These are phyloP conservation scores for Brachynemurus nebulosus DNA, from an alignment of 2,888 invertebrate species.

Conservation along the genomic window DNA sequence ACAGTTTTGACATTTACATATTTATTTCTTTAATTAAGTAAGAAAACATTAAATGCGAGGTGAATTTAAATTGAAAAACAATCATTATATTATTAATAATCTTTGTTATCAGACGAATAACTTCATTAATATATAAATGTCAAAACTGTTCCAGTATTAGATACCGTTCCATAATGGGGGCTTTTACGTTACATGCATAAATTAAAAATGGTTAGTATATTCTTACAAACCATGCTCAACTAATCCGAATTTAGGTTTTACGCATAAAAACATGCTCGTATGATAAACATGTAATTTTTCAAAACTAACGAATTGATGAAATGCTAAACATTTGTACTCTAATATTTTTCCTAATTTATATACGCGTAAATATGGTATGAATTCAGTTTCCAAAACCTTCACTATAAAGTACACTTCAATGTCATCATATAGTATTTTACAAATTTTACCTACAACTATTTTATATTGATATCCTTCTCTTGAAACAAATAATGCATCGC, in stretches of 20 bases:
- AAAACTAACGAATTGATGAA: background rate
- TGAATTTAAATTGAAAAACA: no score
- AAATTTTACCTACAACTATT: constrained; percentile 1
- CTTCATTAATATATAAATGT: no score
- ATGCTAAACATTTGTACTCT: background rate
- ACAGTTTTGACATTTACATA: no score
- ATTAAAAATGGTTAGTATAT: background rate
- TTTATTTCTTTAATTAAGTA: no score
- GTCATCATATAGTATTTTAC: background rate
- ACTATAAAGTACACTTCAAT: background rate
- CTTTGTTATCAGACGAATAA: no score
- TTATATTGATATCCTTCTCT: background rate
- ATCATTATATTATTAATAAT: no score
- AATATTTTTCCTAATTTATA: background rate
- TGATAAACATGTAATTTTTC: background rate
- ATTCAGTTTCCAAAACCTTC: background rate
- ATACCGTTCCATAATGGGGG: no score
- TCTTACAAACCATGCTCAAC: background rate
- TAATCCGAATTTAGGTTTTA: background rate
- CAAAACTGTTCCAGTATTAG: no score
- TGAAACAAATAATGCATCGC: background rate
- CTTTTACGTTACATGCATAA: no score
- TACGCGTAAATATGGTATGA: background rate
- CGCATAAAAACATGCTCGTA: background rate
- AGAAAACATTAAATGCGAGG: no score